Evolutionary conservation across 2,797 vertebrate genomes (phyloP), one percentile per base, ranked within the genome.

Genomic region (Perodicticus potto): DNA sequence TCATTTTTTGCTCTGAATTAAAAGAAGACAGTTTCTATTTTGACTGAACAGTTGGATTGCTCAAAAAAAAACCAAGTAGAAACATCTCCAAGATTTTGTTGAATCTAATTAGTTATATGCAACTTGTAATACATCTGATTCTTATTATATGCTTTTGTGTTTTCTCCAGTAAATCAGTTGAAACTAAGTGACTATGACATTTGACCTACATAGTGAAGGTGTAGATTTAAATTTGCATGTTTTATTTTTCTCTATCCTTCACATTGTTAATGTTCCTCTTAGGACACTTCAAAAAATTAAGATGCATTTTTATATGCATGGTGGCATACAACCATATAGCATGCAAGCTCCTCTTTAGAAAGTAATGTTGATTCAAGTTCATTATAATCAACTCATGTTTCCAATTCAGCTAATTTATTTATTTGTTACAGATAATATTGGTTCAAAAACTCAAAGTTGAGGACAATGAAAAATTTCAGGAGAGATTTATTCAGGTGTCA

Each of bases 101-200:
- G 82, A 97, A 97, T 78, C 17, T 85, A 95, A 90, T 97, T 97
- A 98, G 92, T 72, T 89, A 91, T 94, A 96, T 97, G 73, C 83
- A 98, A 96, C 78, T 98, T 95, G 93, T 97, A 96, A 72, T 94
- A 97, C 93, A 94, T 94, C 89, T 96, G 89, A 98, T 97, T 98
- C 89, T 77, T 97, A 94, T 97, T 97, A 97, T 89, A 23, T 12
- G 59, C 78, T 95, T 97, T 96, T 97, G 88, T 98, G 61, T 82
- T 97, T 93, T 97, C 81, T 93, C 95, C 93, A 96, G 93, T 97
- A 98, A 98, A 89, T 84, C 96, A 93, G 95, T 69, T 97, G 96
- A 97, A 97, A 97, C 49, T 97, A 97, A 98, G 45, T 96, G 78
- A 84, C 59, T 97, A 32, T 97, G 97, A 94, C 94, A 97, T 96